Base-by-base conservation (phyloP, 2,888 invertebrate genomes). In the Pseudoips prasinana region DNA sequence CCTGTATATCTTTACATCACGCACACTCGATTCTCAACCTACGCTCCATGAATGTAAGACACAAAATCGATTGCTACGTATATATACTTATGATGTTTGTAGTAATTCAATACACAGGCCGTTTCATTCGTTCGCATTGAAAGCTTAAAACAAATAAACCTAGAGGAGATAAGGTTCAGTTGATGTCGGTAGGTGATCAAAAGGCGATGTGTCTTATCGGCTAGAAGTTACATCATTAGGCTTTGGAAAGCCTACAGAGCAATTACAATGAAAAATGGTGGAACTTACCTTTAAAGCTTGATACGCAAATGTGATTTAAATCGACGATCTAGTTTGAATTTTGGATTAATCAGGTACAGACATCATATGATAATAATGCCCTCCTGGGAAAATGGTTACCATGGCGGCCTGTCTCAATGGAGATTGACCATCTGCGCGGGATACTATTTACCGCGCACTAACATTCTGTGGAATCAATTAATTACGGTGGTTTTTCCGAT, bases 81-180 rank as follows among this genome's bases (percentile, higher is more conserved):
- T 6, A 3, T 8, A 7, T 5, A 29, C 31, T 54, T 78, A 58
- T 0, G 65, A 40, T 57, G 42, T 75, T 73, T 44, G 24, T 17
- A 4, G 64, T 65, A 64, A 72, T 52, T 47, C 43, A 58, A 74
- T 69, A 76, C 60, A 67, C 64, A 74, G 77, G 69, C 78, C 75
- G 84, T 87, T 86, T 85, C 85, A 79, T 73, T 85, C 83, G 77
- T 76, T 73, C 83, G 69, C 78, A 82, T 78, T 82, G 83, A 77
- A 78, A 80, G 82, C 82, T 83, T 82, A 81, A 86, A 86, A 87
- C 86, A 87, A 86, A 87, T 87, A 86, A 85, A 86, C 77, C 76
- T 72, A 74, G 20, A 43, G 39, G 54, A 78, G 85, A 87, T 86
- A 87, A 85, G 80, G 75, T 79, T 82, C 75, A 74, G 60, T 64